These are phyloP conservation scores for Triplophysa siluroides DNA, from an alignment of 2,113 vertebrate genomes.

Conservation along the genomic window DNA sequence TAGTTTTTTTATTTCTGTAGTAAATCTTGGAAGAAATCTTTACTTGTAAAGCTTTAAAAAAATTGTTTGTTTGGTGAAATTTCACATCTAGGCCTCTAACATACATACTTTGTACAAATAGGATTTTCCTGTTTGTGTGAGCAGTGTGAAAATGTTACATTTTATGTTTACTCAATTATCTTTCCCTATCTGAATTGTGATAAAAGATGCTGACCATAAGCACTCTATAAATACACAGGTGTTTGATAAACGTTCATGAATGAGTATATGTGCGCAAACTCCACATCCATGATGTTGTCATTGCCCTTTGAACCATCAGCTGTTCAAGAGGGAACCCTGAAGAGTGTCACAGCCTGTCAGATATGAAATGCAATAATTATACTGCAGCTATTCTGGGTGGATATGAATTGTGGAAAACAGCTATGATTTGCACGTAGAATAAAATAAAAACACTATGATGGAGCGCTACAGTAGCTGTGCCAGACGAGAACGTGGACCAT, in stretches of 20 bases:
- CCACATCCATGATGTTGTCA: conserved; percentile 43
- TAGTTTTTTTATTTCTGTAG: too few relatives aligned
- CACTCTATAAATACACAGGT: conserved; percentile 26
- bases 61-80: not conserved
- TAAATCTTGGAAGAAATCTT: too few relatives aligned
- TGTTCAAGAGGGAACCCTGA: conserved; percentile 22
- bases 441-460: not conserved
- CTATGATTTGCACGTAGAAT: not conserved
- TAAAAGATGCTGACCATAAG: conserved; percentile 30
- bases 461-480: not conserved
- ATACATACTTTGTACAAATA: not conserved
- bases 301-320: conserved; percentile 55
- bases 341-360: not conserved
- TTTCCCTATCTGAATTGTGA: conserved; percentile 33
- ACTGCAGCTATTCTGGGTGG: not conserved
- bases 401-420: not conserved
- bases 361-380: not conserved
- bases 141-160: not conserved
- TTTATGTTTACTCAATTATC: not conserved
- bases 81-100: not conserved
- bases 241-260: not conserved
- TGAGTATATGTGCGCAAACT: conserved; percentile 21
- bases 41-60: too few relatives aligned
- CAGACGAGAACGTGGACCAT: not conserved
- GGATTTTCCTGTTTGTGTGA: not conserved